These are phyloP conservation scores for Coronaproctus castanopsis DNA, from an alignment of 2,888 invertebrate genomes.

Conservation along the genomic window DNA sequence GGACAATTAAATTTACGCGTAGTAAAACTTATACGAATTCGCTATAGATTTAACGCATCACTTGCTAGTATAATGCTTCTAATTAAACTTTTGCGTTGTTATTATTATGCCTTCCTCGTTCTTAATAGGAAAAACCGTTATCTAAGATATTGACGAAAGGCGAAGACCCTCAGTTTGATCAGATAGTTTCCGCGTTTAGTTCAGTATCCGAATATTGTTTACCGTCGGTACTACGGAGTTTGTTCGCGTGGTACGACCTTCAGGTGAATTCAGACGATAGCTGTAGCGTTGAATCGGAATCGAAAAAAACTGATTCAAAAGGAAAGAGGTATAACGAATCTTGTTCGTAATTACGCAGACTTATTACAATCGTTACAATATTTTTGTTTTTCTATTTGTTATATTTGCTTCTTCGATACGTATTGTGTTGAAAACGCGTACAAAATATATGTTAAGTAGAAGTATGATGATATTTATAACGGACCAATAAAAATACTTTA, in stretches of 20 bases:
- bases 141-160: slow-evolving; percentile 89
- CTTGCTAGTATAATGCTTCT: no score
- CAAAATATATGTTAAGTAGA: no score
- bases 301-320: slow-evolving; percentile 39
- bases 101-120: no score
- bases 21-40: no score
- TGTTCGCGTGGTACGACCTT: slow-evolving; percentile 87
- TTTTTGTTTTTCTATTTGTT: no score
- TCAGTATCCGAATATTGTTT: slow-evolving; percentile 93
- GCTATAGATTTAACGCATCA: no score
- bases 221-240: slow-evolving; percentile 74
- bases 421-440: no score
- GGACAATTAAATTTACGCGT: no score
- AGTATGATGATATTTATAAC: no score
- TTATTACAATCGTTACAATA: neutral
- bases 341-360: neutral
- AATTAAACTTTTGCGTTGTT: no score
- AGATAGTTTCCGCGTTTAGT: slow-evolving; percentile 74
- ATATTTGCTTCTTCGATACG: no score
- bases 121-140: slow-evolving; percentile 87
- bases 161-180: slow-evolving; percentile 88
- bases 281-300: slow-evolving; percentile 28
- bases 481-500: no score
- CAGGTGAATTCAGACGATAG: slow-evolving; percentile 49
- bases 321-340: slow-evolving; percentile 32